Percentiles rank a stretch among this genome's conserved stretches.
These are phyloP conservation scores for Maconellicoccus hirsutus DNA, from an alignment of 1,140 invertebrate species.

Conservation along the genomic window DNA sequence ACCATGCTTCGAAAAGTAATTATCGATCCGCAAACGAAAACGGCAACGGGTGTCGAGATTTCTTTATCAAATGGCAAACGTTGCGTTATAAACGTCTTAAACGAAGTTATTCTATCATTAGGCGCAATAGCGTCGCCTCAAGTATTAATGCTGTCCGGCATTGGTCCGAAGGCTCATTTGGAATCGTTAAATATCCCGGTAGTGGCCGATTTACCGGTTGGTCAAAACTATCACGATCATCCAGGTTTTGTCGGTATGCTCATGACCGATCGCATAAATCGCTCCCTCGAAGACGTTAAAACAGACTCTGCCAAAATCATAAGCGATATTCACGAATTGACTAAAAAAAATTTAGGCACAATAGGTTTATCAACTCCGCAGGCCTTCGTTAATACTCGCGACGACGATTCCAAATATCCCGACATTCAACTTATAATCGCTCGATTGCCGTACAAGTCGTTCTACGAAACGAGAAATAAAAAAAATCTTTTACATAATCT, in stretches of 20 bases:
- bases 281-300: background rate
- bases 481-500: background rate
- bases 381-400: slow-evolving; percentile 7
- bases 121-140: slow-evolving; percentile 62
- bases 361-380: background rate
- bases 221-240: slow-evolving; percentile 67
- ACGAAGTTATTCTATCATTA: slow-evolving; percentile 59
- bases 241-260: slow-evolving; percentile 21
- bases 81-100: slow-evolving; percentile 29
- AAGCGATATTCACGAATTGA: background rate
- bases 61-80: background rate
- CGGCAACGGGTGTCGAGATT: slow-evolving; percentile 11
- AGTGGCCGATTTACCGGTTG: slow-evolving; percentile 55
- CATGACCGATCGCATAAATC: slow-evolving; percentile 17
- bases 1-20: background rate
- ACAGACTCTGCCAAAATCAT: background rate
- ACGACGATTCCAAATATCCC: background rate
- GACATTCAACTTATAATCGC: slow-evolving; percentile 11
- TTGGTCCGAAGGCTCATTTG: slow-evolving; percentile 36
- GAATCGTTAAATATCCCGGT: slow-evolving; percentile 39
- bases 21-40: background rate
- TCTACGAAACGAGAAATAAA: background rate
- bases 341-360: background rate
- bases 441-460: background rate
- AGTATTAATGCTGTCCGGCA: slow-evolving; percentile 37